Conservation (phyloP, 1,140 invertebrate species). For the Panagrolaimus sp. region DNA sequence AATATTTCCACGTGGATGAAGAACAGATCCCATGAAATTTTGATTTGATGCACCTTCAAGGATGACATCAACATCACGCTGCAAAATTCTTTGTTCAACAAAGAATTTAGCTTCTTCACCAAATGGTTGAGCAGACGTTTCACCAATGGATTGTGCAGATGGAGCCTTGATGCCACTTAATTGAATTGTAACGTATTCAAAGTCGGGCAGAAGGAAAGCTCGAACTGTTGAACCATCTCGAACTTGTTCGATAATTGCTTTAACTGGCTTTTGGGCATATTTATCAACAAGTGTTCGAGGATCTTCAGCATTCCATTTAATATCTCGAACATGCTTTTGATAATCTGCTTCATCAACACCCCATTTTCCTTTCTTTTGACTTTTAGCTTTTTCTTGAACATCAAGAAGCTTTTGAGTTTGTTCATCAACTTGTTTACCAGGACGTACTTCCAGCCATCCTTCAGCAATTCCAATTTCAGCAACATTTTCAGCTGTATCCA, state of each 20-base stretch:
- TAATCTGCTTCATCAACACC: slow-evolving; percentile 58
- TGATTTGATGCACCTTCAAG: slow-evolving; percentile 82
- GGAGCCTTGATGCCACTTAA: slow-evolving; percentile 80
- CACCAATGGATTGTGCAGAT: slow-evolving; percentile 69
- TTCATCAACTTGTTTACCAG: slow-evolving; percentile 69
- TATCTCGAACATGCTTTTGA: slow-evolving; percentile 72
- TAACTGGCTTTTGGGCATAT: slow-evolving; percentile 71
- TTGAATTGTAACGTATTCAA: slow-evolving; percentile 82
- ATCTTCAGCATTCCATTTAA: slow-evolving; percentile 81
- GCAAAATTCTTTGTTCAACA: slow-evolving; percentile 80
- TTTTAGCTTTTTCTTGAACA: slow-evolving; percentile 82
- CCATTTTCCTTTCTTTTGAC: slow-evolving; percentile 80
- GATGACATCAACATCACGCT: slow-evolving; percentile 84
- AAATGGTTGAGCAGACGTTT: slow-evolving; percentile 68
- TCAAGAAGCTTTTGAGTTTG: slow-evolving; percentile 67
- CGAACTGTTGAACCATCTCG: slow-evolving; percentile 84
- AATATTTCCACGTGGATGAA: slow-evolving; percentile 90
- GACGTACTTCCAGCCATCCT: slow-evolving; percentile 77
- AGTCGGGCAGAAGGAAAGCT: slow-evolving; percentile 77
- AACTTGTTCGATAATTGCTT: slow-evolving; percentile 61
- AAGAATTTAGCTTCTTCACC: slow-evolving; percentile 81
- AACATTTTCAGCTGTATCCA: slow-evolving; percentile 71
- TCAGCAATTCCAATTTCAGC: slow-evolving; percentile 78
- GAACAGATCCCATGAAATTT: slow-evolving; percentile 83
- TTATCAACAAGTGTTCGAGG: slow-evolving; percentile 76